Percentiles rank a stretch among this genome's conserved stretches.
Evolutionary conservation across 2,888 invertebrate species (phyloP).

Genomic region (Tenthredo notha): DNA sequence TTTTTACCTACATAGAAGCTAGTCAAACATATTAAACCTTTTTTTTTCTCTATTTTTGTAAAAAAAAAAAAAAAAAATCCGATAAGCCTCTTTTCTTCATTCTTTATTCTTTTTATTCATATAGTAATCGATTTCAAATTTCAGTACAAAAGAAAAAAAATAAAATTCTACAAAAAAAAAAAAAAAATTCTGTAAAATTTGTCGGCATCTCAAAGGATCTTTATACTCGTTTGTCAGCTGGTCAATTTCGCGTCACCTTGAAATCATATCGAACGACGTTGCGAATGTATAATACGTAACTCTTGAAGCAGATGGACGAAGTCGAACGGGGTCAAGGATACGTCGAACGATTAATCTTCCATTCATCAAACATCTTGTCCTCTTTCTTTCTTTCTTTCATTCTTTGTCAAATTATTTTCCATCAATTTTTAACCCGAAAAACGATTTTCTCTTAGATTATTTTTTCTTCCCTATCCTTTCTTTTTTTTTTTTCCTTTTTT

Average conservation of each 20-base stretch:
- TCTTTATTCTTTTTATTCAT: no score
- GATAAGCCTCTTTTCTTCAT: no score
- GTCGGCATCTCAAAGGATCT: not conserved
- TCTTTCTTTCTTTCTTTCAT: not conserved
- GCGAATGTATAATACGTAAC: not conserved
- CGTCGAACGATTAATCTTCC: not conserved
- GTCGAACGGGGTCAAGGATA: not conserved
- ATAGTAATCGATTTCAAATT: no score
- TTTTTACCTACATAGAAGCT: not conserved
- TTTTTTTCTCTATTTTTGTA: not conserved
- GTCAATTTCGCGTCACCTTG: not conserved
- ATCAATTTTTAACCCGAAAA: not conserved
- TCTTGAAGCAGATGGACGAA: slow-evolving; percentile 12
- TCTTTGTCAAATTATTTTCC: not conserved
- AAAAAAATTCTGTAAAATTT: not conserved
- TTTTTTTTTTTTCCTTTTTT: not conserved
- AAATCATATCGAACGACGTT: not conserved
- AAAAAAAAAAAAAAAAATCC: no score
- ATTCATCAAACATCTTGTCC: not conserved
- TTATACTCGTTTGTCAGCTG: no score
- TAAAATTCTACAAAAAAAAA: no score
- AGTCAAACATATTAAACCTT: not conserved
- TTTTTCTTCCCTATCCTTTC: no score
- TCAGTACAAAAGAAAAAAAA: no score
- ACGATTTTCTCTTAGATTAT: not conserved